Conservation (phyloP, 2,888 invertebrate species). For the Thereva nobilitata region DNA sequence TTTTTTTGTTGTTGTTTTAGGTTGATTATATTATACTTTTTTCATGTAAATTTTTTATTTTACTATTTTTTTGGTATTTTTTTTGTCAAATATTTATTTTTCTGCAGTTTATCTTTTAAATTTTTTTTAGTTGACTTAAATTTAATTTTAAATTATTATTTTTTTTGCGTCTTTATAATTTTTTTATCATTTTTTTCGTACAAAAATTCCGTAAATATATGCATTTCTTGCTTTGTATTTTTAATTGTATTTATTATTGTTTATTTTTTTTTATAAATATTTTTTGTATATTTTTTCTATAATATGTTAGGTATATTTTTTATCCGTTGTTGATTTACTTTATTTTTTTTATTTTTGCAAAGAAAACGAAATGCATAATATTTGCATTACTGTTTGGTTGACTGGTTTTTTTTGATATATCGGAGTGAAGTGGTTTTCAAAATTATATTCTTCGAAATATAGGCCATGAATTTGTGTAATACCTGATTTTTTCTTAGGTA, state of each 20-base stretch:
- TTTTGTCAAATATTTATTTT: slow-evolving; percentile 40
- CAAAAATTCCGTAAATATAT: slow-evolving; percentile 42
- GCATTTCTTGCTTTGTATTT: slow-evolving; percentile 28
- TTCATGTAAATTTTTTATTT: slow-evolving; percentile 45
- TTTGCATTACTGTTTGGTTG: neutral
- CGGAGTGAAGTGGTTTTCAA: too few species aligned
- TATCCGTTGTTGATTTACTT: slow-evolving; percentile 14
- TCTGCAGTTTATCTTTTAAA: slow-evolving; percentile 31
- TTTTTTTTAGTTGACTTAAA: slow-evolving; percentile 24
- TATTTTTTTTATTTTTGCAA: slow-evolving; percentile 1
- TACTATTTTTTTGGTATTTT: slow-evolving; percentile 41
- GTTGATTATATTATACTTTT: slow-evolving; percentile 39
- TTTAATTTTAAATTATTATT: slow-evolving; percentile 36
- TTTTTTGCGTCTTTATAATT: slow-evolving; percentile 28
- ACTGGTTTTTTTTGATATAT: neutral
- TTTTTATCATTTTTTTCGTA: slow-evolving; percentile 32
- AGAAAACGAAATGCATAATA: too few species aligned
- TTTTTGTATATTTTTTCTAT: slow-evolving; percentile 14
- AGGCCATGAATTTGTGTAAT: too few species aligned
- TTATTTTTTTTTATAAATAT: slow-evolving; percentile 35
- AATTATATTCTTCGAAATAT: too few species aligned
- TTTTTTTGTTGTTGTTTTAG: slow-evolving; percentile 14
- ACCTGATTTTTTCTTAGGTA: too few species aligned
- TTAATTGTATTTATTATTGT: slow-evolving; percentile 22
- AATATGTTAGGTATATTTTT: slow-evolving; percentile 31